Base-by-base conservation (phyloP, 2,888 invertebrate species). In the Pristionchus maxplancki region DNA sequence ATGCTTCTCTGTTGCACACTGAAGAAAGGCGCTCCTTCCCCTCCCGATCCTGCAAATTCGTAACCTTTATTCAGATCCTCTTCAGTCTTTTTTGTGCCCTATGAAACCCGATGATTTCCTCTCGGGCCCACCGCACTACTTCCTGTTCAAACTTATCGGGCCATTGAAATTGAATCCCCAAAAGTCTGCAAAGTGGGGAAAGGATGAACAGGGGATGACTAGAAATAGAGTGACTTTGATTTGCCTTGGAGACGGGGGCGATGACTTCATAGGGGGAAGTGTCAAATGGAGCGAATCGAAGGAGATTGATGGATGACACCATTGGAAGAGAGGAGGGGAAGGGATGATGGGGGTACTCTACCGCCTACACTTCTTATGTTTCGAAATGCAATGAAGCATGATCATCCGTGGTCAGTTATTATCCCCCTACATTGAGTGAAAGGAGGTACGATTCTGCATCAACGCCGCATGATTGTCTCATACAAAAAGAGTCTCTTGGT, bases 1-100 rank as follows among this genome's bases (percentile, higher is more conserved):
- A 83, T 83, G 34, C 82, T 83, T 31, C 82, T 83, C 44, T 83
- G 82, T 28, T 83, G 53, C 13, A 83, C 82, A 31, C 37, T 78
- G 78, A 78, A 78, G 78, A 78, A 78, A 11, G 53, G 53, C 20
- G 20, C 48, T 40, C 31, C 50, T 20, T 83, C 53, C 81, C 6
- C 20, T 31, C 5, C 34, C 20, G 82, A 83, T 83, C 82, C 82
- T 83, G 82, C 53, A 83, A 71, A 53, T 34, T 31, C 44, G 31
- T 78, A 44, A 78, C 78, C 78, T 78, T 78, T 78, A 40, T 9
- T 24, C 11, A 44, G 24, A 24, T n/a, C 78, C 11, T 40, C 74
- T 24, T 78, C 78, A 78, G 78, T 48, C 78, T 44, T 78, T 78
- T 78, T 78, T 78, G 58, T 58, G 58, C 44, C 24, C 44, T 78